Conservation (phyloP, 2,888 invertebrate species). For the Oscheius onirici region DNA sequence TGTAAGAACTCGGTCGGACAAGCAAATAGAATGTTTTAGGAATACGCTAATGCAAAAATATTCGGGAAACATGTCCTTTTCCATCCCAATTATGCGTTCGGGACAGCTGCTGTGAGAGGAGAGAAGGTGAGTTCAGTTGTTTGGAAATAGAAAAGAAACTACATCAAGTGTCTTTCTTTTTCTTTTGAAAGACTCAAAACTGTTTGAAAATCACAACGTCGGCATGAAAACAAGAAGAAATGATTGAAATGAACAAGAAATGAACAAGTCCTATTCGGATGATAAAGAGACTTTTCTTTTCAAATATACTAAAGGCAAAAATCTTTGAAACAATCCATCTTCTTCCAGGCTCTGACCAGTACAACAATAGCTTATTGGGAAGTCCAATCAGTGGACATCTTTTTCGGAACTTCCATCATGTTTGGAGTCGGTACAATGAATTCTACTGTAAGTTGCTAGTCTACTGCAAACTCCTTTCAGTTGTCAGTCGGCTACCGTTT, state of each 20-base stretch:
- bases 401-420: constrained; percentile 61
- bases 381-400: constrained; percentile 32
- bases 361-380: constrained; percentile 58
- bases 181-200: too few species aligned
- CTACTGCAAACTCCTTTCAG: constrained; percentile 15
- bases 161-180: too few species aligned
- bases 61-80: constrained; percentile 37
- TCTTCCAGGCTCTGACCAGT: constrained; percentile 35
- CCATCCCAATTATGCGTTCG: constrained; percentile 51
- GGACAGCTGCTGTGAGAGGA: constrained; percentile 39
- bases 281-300: too few species aligned
- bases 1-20: background rate
- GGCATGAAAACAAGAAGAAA: too few species aligned
- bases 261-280: too few species aligned
- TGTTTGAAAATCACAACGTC: too few species aligned
- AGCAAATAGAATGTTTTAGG: constrained; percentile 5
- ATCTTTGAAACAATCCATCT: background rate
- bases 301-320: too few species aligned
- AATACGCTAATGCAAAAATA: background rate
- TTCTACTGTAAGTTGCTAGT: constrained; percentile 27
- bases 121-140: constrained; percentile 8
- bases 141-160: too few species aligned
- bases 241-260: too few species aligned
- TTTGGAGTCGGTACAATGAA: constrained; percentile 50
- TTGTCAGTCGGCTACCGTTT: constrained; percentile 9